Evolutionary conservation across 2,113 vertebrate genomes (phyloP), one percentile per base, ranked within the genome.

Genomic region (Tachysurus vachellii): DNA sequence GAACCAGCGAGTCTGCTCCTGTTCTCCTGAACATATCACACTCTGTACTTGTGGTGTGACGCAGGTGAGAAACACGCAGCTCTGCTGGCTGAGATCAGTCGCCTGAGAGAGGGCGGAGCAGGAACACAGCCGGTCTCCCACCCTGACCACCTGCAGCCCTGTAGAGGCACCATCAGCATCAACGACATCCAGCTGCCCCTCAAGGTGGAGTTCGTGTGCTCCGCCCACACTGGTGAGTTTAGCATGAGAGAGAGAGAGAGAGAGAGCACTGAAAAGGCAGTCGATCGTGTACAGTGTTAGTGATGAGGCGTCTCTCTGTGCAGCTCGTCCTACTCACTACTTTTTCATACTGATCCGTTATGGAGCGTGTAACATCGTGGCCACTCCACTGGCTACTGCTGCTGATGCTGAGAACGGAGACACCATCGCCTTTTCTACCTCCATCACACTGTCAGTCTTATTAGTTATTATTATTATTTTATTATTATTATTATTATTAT

Each of bases 261-360:
- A 50, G 36, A 53, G 21, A 14, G 28, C 10, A 16, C 44, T 17
- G 31, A 44, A 19, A 79, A 89, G 59, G 50, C 9, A 54, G 16
- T 26, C 47, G 0, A 53, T n/a, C 31, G 36, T 59, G 21, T 47
- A 61, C 21, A 26, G 54, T 19, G 50, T 79, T 80, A 19, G 3
- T 80, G 5, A 82, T 42, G 19, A 79, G 23, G 12, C 76, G 19
- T 83, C 0, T 11, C 0, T 83, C 12, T 84, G 19, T 61, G 44
- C 75, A 96, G 96, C 94, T 77, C 91, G 91, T 0, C 94, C 94
- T 0, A 95, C 93, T 68, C 95, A 96, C 91, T 96, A 95, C 90
- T 96, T 96, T 87, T 95, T 96, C 31, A 61, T 96, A 56, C 92
- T 96, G 85, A 94, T 96, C 83, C 95, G 95, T 53, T 96, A 94